A percentile compares a stretch with the other conserved stretches of the same genome.
Conservation (phyloP, 2,797 vertebrate species). For the Phylloscopus collybita region DNA sequence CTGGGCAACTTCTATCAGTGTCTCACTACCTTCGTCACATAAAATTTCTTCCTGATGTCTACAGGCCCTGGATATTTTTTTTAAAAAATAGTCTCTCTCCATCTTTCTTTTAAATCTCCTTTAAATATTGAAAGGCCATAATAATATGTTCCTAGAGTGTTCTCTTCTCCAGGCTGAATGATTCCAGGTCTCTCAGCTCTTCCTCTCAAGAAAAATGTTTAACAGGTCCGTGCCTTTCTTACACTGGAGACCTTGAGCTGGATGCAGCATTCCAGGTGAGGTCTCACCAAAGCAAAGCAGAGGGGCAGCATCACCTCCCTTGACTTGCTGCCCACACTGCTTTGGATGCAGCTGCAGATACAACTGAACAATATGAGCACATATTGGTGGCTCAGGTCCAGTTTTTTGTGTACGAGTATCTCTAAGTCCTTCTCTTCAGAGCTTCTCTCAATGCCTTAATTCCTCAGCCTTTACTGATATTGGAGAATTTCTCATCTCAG, state of each 20-base stretch:
- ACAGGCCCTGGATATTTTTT: neutral
- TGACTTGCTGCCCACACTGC: rapidly evolving
- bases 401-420: neutral
- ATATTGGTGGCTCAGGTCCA: neutral
- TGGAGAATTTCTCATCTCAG: neutral
- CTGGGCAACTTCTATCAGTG: neutral
- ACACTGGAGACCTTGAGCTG: neutral
- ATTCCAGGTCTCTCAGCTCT: neutral
- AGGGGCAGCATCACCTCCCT: neutral
- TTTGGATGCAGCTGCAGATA: neutral
- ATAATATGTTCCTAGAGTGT: neutral
- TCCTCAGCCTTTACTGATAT: neutral
- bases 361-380: rapidly evolving
- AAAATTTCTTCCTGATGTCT: neutral
- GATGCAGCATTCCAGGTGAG: neutral
- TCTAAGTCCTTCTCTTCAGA: neutral
- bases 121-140: neutral
- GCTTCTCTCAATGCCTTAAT: neutral
- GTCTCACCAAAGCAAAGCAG: neutral
- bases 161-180: neutral
- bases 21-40: neutral
- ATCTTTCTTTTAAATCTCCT: neutral
- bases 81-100: rapidly evolving
- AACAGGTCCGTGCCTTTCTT: neutral
- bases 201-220: neutral